These are phyloP conservation scores for Papilio gigon DNA, from an alignment of 2,888 invertebrate genomes.

Conservation along the genomic window DNA sequence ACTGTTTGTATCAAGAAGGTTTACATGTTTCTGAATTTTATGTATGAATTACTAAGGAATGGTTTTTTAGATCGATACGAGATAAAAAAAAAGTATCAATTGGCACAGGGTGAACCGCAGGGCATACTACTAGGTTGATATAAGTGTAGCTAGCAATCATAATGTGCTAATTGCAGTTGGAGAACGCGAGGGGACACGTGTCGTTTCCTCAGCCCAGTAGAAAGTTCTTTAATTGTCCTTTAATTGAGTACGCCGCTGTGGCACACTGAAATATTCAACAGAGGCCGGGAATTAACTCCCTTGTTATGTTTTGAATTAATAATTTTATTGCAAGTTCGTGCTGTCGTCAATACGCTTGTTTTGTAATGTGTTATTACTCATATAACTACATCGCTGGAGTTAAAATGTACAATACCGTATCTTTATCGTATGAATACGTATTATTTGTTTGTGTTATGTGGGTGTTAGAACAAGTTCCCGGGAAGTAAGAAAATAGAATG, in stretches of 20 bases:
- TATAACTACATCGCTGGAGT: background rate
- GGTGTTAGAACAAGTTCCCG: background rate
- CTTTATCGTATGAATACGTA: background rate
- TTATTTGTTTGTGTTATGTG: background rate
- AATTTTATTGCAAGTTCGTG: slow-evolving; percentile 11
- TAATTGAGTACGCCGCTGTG: slow-evolving; percentile 19
- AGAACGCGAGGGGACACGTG: slow-evolving; percentile 23
- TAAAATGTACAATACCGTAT: background rate
- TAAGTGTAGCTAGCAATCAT: slow-evolving; percentile 5
- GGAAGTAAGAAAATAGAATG: too few relatives aligned
- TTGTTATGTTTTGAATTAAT: slow-evolving; percentile 32
- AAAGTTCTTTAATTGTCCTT: slow-evolving; percentile 36
- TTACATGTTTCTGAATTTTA: background rate
- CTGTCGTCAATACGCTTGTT: background rate
- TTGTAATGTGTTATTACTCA: background rate
- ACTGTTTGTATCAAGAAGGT: background rate
- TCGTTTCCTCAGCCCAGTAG: slow-evolving; percentile 24
- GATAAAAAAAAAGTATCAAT: background rate
- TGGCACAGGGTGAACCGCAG: too few relatives aligned
- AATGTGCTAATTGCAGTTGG: slow-evolving; percentile 24
- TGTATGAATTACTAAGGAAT: too few relatives aligned
- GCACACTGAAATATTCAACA: slow-evolving; percentile 30
- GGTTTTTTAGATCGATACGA: too few relatives aligned
- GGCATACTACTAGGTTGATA: background rate
- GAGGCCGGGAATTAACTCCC: background rate